These are phyloP conservation scores for Eumacrocentrus americanus DNA, from an alignment of 2,888 invertebrate species.

Conservation along the genomic window DNA sequence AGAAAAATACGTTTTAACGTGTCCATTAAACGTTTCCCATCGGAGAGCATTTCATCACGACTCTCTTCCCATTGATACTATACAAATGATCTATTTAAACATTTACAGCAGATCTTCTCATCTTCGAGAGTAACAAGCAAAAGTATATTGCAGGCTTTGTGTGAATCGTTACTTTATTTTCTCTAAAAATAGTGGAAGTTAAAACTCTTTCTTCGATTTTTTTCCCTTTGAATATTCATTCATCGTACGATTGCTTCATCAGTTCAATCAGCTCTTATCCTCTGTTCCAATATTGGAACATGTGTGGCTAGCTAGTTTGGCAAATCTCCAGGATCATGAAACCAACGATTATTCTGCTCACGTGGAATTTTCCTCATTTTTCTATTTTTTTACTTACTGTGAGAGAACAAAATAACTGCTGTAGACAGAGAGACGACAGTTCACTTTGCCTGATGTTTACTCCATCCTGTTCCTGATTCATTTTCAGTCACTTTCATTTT, in stretches of 20 bases:
- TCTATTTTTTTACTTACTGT: neutral
- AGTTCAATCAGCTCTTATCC: conserved; percentile 37
- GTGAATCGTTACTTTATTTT: neutral
- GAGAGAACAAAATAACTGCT: neutral
- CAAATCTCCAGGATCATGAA: conserved; percentile 36
- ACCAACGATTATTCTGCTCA: conserved; percentile 29
- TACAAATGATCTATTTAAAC: too few relatives aligned
- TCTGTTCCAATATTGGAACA: conserved; percentile 40
- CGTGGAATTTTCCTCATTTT: neutral
- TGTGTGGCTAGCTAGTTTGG: conserved; percentile 36
- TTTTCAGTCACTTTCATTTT: neutral
- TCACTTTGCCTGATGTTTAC: conserved; percentile 8
- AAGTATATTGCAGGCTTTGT: too few relatives aligned
- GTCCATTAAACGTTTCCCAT: neutral
- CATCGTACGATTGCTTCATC: conserved; percentile 15
- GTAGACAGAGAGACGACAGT: neutral
- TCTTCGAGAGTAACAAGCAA: too few relatives aligned
- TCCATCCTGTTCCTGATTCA: neutral
- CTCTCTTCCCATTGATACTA: too few relatives aligned
- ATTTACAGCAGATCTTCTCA: too few relatives aligned
- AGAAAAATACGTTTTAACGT: neutral
- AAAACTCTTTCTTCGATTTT: neutral
- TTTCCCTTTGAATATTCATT: neutral
- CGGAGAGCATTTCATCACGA: too few relatives aligned
- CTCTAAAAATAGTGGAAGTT: neutral